Evolutionary conservation across 2,113 vertebrate genomes (phyloP).

Genomic region (Cephalopholis sonnerati): DNA sequence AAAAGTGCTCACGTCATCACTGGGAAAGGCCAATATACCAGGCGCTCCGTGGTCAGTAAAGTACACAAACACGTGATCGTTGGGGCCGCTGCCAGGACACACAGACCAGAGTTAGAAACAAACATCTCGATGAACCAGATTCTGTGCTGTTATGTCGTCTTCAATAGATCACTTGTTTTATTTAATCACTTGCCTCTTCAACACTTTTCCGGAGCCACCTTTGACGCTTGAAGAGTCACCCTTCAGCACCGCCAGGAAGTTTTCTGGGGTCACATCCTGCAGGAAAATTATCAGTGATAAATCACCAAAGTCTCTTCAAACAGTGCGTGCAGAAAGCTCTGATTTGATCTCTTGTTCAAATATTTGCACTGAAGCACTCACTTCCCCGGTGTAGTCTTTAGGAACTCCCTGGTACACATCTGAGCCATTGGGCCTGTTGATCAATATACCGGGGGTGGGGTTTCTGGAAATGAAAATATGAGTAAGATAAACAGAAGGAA

Average conservation of each 20-base stretch:
- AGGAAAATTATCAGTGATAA: slow-evolving; percentile 2
- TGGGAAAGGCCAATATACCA: slow-evolving; percentile 92
- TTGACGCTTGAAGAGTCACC: slow-evolving; percentile 88
- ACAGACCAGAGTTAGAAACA: background rate
- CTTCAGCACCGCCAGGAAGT: slow-evolving; percentile 93
- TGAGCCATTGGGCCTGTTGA: slow-evolving; percentile 94
- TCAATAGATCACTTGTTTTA: background rate
- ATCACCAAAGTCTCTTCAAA: background rate
- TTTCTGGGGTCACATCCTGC: slow-evolving; percentile 93
- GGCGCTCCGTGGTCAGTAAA: slow-evolving; percentile 96
- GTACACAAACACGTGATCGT: slow-evolving; percentile 95
- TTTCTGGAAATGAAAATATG: slow-evolving; percentile 84
- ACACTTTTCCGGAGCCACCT: slow-evolving; percentile 94
- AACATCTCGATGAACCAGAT: background rate
- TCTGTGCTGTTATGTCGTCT: background rate
- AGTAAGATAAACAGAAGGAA: slow-evolving; percentile 35
- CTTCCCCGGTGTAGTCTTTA: slow-evolving; percentile 92
- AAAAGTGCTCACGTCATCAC: slow-evolving; percentile 88
- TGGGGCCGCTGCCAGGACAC: slow-evolving; percentile 89
- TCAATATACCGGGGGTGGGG: slow-evolving; percentile 92
- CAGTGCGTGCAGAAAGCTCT: background rate
- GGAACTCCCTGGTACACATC: slow-evolving; percentile 94
- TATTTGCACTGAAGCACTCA: slow-evolving; percentile 69
- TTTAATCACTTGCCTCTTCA: slow-evolving; percentile 87
- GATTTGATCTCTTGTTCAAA: slow-evolving; percentile 4